Base-by-base conservation (phyloP, 92 coral and sea anemone genomes). In the Virgularia gustaviana region DNA sequence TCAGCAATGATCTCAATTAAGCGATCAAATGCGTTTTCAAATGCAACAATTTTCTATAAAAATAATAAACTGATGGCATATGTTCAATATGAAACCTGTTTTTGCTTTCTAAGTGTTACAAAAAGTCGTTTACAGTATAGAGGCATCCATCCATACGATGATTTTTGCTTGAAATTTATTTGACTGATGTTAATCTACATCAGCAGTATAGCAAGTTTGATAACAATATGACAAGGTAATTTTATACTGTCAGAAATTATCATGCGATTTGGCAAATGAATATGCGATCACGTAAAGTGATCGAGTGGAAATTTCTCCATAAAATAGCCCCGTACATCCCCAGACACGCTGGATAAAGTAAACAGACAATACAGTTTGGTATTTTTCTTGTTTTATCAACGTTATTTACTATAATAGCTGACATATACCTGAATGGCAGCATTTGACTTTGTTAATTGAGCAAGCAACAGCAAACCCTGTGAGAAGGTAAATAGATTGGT, bases 381-480 rank as follows among this genome's bases (percentile, higher is more conserved):
- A n/a, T n/a, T n/a, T n/a, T n/a, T n/a, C n/a, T n/a, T n/a, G n/a
- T n/a, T n/a, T n/a, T n/a, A n/a, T n/a, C n/a, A n/a, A n/a, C n/a
- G n/a, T n/a, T n/a, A n/a, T 54, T 16, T 6, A 8, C 6, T 36
- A n/a, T n/a, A 2, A 4, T 6, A 13, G 5, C 1, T 16, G 58
- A 36, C n/a, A n/a, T n/a, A n/a, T 32, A 91, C 97, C 92, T 92
- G 98, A n/a, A 89, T 92, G 22, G 98, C 98, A 23, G 98, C 98
- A 60, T 92, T 92, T 15, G 96, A 92, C 78, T 84, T 89, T 24
- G 98, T 92, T 9, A 92, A 84, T 51, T 92, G 98, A 34, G 90
- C 89, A 39, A 92, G 66, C 57, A 92, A 67, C 25, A 89, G 83
- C 28, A 92, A 78, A 29, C 98, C 98, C 96, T 91, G 56, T 19